Conservation (phyloP, 2,888 invertebrate genomes). For the Chrysolina oricalcia region DNA sequence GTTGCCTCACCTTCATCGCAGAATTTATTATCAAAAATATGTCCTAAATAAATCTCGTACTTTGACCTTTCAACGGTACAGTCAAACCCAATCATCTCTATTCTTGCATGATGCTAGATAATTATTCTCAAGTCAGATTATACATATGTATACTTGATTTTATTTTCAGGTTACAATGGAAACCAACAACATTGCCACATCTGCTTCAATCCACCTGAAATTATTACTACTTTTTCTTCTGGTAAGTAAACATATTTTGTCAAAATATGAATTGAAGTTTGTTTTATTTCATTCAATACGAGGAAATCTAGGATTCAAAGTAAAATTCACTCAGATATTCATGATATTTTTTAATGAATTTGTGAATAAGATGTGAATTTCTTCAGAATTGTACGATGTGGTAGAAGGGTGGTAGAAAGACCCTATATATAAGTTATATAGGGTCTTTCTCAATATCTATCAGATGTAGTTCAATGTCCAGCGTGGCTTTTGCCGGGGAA, state of each 20-base stretch:
- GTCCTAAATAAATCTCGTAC: neutral
- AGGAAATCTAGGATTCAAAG: too few species aligned
- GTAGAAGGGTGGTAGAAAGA: too few species aligned
- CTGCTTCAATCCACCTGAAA: conserved; percentile 6
- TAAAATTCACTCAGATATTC: too few species aligned
- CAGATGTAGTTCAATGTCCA: too few species aligned
- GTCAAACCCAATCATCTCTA: neutral
- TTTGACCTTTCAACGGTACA: neutral
- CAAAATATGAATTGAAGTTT: too few species aligned
- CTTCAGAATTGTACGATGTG: too few species aligned
- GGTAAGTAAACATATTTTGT: conserved; percentile 10
- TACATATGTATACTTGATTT: neutral
- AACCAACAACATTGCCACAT: neutral
- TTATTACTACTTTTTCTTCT: neutral
- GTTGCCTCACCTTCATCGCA: neutral
- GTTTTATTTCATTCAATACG: too few species aligned
- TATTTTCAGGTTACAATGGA: conserved; percentile 10
- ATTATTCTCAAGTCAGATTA: neutral
- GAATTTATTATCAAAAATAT: neutral
- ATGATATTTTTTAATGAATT: too few species aligned
- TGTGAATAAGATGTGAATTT: too few species aligned
- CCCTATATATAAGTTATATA: too few species aligned
- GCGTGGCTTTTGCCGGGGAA: too few species aligned
- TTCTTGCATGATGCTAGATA: neutral
- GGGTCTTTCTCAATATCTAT: too few species aligned